Evolutionary conservation across 2,797 vertebrate genomes (phyloP).

Genomic region (Clarias laeviceps): DNA sequence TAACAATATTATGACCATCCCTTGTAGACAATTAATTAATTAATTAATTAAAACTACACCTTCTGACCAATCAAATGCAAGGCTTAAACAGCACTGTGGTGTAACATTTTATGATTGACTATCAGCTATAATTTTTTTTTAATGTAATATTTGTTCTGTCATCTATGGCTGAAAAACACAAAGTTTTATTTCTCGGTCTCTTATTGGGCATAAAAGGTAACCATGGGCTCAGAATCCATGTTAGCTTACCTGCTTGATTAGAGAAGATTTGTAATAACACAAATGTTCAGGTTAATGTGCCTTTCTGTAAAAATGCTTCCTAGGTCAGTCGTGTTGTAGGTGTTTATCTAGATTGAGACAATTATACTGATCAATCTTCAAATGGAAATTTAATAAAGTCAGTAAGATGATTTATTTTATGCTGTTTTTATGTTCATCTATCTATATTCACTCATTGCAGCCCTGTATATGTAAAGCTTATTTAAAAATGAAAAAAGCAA

Average conservation of each 20-base stretch:
- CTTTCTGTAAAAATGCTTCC: slow-evolving; percentile 53
- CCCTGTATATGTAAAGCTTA: neutral
- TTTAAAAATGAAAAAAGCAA: neutral
- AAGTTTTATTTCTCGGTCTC: neutral
- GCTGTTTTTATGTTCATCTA: slow-evolving; percentile 8
- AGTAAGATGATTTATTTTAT: slow-evolving; percentile 30
- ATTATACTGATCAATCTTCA: slow-evolving; percentile 52
- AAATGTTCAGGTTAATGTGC: slow-evolving; percentile 15
- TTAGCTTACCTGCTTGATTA: neutral
- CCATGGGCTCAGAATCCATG: neutral
- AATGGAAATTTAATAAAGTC: slow-evolving; percentile 61
- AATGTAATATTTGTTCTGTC: neutral
- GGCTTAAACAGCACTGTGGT: neutral
- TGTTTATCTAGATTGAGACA: slow-evolving; percentile 66
- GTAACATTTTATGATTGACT: neutral
- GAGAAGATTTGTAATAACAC: slow-evolving; percentile 20
- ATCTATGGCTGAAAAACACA: neutral
- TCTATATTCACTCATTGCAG: neutral
- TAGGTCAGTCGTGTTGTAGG: slow-evolving; percentile 3
- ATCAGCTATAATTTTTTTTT: neutral
- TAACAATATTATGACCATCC: too few relatives aligned
- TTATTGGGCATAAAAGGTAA: neutral
- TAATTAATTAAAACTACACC: neutral
- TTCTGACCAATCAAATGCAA: neutral
- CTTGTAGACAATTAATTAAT: too few relatives aligned